Conservation (phyloP, 2,797 vertebrate genomes). For the Thamnophis elegans region DNA sequence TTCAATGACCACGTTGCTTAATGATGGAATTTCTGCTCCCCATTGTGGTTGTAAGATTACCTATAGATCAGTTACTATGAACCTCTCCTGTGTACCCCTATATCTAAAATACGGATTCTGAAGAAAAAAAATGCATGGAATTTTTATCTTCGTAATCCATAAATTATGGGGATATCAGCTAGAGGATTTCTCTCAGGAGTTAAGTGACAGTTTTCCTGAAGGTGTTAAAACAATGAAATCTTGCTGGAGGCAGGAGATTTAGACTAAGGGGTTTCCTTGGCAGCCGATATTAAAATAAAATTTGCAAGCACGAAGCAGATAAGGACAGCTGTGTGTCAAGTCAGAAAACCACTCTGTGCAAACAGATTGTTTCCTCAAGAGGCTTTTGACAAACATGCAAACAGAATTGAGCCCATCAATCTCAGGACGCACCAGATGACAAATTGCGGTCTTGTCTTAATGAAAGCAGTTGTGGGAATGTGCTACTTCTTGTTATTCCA, state of each 20-base stretch:
- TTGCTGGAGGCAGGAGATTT: background rate
- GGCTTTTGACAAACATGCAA: conserved; percentile 12
- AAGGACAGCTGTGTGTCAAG: background rate
- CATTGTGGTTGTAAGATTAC: background rate
- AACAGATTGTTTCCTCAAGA: conserved; percentile 7
- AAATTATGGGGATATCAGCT: background rate
- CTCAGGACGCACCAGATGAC: background rate
- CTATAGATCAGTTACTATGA: background rate
- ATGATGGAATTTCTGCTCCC: no score
- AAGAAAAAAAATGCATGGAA: no score
- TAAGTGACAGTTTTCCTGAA: background rate
- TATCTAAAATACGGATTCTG: background rate
- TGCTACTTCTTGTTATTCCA: background rate
- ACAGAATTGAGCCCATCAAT: conserved; percentile 8
- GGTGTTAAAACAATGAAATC: background rate
- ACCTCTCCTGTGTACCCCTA: background rate
- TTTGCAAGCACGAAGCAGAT: background rate
- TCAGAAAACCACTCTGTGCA: background rate
- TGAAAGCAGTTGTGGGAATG: background rate
- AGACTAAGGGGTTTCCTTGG: background rate
- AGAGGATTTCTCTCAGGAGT: background rate
- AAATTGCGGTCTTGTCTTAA: background rate
- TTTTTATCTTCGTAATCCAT: background rate
- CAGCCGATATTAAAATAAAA: conserved; percentile 10
- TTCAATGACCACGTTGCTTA: no score